Evolutionary conservation across 2,888 invertebrate species (phyloP).

Genomic region (Orthosia gothica): DNA sequence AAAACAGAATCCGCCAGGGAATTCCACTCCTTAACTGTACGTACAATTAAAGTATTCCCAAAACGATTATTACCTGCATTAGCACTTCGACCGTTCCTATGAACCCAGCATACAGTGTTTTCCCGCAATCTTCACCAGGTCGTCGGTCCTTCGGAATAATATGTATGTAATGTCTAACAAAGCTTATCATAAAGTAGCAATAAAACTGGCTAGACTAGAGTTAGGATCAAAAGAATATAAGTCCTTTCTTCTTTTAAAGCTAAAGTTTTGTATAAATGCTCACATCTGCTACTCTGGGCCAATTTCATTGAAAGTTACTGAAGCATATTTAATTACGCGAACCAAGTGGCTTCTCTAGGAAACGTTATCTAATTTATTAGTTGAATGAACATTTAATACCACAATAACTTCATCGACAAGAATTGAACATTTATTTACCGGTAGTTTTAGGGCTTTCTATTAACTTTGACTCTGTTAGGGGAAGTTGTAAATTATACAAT

Average conservation of each 20-base stretch:
- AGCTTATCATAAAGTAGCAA: background rate
- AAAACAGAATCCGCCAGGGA: background rate
- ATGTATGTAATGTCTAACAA: background rate
- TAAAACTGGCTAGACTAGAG: conserved; percentile 1
- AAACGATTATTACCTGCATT: too few relatives aligned
- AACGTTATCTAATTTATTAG: background rate
- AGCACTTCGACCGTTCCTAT: too few relatives aligned
- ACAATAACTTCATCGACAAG: background rate
- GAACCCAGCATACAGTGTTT: too few relatives aligned
- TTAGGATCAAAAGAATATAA: background rate
- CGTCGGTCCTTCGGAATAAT: too few relatives aligned
- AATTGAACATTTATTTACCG: background rate
- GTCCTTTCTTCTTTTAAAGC: background rate
- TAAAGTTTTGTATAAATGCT: background rate
- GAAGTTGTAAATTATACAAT: background rate
- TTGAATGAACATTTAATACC: background rate
- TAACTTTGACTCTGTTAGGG: background rate
- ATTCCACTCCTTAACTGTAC: background rate
- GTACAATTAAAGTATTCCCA: background rate
- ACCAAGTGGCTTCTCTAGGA: background rate
- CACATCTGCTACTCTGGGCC: background rate
- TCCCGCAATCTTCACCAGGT: too few relatives aligned
- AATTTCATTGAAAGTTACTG: background rate
- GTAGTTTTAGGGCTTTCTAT: background rate
- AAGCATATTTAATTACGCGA: conserved; percentile 1